Conservation (phyloP, 2,113 vertebrate species). For the Aphyosemion australe region DNA sequence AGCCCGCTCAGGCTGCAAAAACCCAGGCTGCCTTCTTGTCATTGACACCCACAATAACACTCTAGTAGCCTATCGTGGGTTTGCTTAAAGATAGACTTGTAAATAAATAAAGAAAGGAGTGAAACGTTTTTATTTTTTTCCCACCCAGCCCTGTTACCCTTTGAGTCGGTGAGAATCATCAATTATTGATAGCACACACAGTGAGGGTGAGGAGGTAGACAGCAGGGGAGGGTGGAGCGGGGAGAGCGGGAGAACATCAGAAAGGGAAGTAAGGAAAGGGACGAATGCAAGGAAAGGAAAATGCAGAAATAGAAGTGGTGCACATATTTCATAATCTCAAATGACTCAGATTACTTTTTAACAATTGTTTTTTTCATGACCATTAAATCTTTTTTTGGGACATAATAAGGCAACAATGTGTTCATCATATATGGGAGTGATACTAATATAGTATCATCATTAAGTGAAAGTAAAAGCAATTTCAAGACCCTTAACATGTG, state of each 20-base stretch:
- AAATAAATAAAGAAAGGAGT: slow-evolving; percentile 61
- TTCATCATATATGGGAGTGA: not conserved
- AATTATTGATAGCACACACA: slow-evolving; percentile 79
- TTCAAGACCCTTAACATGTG: not conserved
- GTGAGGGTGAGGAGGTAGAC: slow-evolving; percentile 70
- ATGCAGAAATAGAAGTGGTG: not conserved
- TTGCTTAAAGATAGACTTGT: slow-evolving; percentile 39
- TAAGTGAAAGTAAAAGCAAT: not conserved
- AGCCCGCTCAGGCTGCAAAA: not conserved
- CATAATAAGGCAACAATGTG: not conserved
- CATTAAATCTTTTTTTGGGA: no score
- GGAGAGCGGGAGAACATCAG: slow-evolving; percentile 7
- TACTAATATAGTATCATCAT: not conserved
- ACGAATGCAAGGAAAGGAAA: not conserved
- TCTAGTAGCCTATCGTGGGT: slow-evolving; percentile 8
- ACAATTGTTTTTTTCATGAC: no score
- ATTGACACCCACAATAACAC: slow-evolving; percentile 23
- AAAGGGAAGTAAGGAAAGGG: slow-evolving; percentile 3
- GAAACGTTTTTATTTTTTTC: slow-evolving; percentile 56
- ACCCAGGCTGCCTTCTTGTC: slow-evolving; percentile 3
- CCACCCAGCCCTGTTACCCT: slow-evolving; percentile 74
- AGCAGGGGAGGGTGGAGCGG: slow-evolving; percentile 70
- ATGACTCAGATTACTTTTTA: not conserved
- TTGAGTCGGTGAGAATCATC: slow-evolving; percentile 77
- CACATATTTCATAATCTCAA: not conserved